Evolutionary conservation across 2,888 invertebrate species (phyloP), one percentile per base, ranked within the genome.

Genomic region (Laothoe populi): DNA sequence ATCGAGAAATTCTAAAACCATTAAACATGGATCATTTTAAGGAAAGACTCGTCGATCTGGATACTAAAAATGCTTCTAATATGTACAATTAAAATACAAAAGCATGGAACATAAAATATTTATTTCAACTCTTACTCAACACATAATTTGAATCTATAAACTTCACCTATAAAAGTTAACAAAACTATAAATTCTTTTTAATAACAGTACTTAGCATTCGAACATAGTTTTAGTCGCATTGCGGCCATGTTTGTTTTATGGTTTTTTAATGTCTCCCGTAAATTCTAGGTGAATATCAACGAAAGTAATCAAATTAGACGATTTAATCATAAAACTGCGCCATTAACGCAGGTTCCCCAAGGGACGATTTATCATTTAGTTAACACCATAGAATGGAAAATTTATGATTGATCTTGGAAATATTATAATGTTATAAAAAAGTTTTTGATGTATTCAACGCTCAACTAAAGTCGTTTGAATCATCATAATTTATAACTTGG

Each of bases 221-320:
- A 78, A 74, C 73, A 72, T 65, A 65, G 67, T 65, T 75, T 76
- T 78, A 71, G 70, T 72, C 72, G 66, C 68, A 64, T 74, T 69
- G 73, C 68, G 64, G 66, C 63, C 62, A 57, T 70, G 66, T 68
- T 70, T 71, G 35, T 70, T 75, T 81, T 72, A 81, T 68, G 70
- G 66, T 65, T n/a, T 71, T 84, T 84, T 84, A 76, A 83, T 80
- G 74, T 70, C 65, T 60, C 59, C 66, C 70, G 77, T 83, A 84
- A 85, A 84, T 82, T 80, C 68, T 63, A 70, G 64, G 68, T 67
- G 65, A 64, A 73, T 75, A 71, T 76, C 71, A 78, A 75, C 75
- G 76, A 74, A 72, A 77, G 76, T 78, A 78, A 84, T 81, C 74
- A 77, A 81, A 81, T 82, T 77, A 82, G 70, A 73, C 71, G 71